Evolutionary conservation across 2,797 vertebrate genomes (phyloP), one percentile per base, ranked within the genome.

Genomic region (Synanceia verrucosa): DNA sequence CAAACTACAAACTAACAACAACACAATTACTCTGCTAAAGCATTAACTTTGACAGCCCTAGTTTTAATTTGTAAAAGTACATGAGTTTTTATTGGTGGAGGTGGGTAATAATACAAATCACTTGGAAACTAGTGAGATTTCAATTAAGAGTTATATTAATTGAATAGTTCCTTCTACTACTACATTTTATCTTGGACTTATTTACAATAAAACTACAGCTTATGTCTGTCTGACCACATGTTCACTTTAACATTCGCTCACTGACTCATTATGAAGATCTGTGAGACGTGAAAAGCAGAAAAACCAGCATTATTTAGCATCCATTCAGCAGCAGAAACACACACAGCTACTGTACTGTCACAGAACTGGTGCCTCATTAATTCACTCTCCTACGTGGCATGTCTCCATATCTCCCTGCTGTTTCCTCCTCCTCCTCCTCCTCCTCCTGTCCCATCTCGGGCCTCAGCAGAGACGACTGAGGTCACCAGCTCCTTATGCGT

Each of bases 301-400:
- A 21, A 18, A n/a, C 24, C 37, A 12, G 47, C 41, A 52, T 64
- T 61, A 62, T 69, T 57, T 57, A 46, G 64, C 41, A 37, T 39
- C 52, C 9, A 39, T 48, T 48, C 59, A 66, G 58, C 50, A 39
- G 36, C 58, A 64, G 55, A 65, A 31, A 83, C 48, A 89, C 81
- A 85, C 56, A 79, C 64, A 75, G 66, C 65, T 61, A 68, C 84
- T 88, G 82, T 68, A 60, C 81, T 86, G 83, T 89, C 84, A 73
- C 51, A 71, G 73, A 71, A 60, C 56, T 31, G 70, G 36, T 64
- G 75, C 61, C 78, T 90, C 87, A 91, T 89, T 91, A 89, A 90
- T 86, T 87, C 85, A 76, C n/a, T 79, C 82, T 81, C 88, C 89
- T 87, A 87, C 81, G 65, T 84, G 88, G 79, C 89, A 74, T 85